Base-by-base conservation (phyloP, 2,888 invertebrate genomes). In the Idaea straminata region DNA sequence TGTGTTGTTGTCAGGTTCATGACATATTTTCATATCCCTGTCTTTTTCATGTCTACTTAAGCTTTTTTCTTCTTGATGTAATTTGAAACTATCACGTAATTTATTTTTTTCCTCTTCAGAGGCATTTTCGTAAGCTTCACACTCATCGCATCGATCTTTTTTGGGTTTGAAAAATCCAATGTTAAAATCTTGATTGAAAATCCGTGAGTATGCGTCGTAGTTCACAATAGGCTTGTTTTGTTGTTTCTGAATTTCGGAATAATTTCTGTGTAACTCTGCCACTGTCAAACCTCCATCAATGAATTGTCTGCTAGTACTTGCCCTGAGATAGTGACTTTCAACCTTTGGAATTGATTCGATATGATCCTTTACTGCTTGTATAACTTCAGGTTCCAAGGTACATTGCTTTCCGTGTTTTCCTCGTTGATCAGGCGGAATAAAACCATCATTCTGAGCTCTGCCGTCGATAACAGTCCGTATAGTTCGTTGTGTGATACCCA, bases 141-240 rank as follows among this genome's bases (percentile, higher is more conserved):
- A 74, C 15, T 64, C 5, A 62, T 72, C 72, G 57, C 73, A 74
- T 59, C 64, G 64, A 63, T 76, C 73, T 63, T 72, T 74, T 65
- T 74, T 72, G 0, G 73, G 72, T 3, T 34, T 63, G 58, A 71
- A 73, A 63, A 72, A 65, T 15, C 64, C 64, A 35, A 71, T 68
- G 64, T 75, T 75, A 63, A 71, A 74, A 60, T 75, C 72, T 47
- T 66, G 64, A 15, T 69, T 74, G 57, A 62, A 62, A 35, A 62
- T 57, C 34, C 62, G 25, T 35, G 25, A 57, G 57, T 62, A 62
- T 38, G 71, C 70, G 61, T 67, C 67, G 61, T 65, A 67, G 5
- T 35, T 65, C n/a, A 61, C 67, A n/a, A n/a, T n/a, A n/a, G n/a
- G n/a, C n/a, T n/a, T n/a, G 16, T 59, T 58, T 7, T 35, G 34